Evolutionary conservation across 2,888 invertebrate species (phyloP).

Genomic region (Baronia brevicornis): DNA sequence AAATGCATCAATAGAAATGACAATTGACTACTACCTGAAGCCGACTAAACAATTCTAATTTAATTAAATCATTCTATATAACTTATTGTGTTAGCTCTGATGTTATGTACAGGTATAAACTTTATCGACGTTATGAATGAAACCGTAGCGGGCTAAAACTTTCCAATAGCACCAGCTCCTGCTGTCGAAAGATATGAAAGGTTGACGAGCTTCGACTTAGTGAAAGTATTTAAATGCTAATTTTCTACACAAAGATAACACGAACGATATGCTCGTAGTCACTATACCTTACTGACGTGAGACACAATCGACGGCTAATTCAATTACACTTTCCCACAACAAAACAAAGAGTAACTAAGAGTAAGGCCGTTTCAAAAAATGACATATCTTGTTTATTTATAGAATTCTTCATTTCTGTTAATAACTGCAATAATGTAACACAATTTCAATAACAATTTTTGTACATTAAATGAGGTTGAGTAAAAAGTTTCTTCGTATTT

Average conservation of each 20-base stretch:
- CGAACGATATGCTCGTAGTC: constrained; percentile 42
- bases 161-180: constrained; percentile 5
- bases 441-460: too few relatives aligned
- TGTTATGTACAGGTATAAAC: constrained; percentile 23
- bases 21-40: constrained; percentile 31
- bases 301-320: constrained; percentile 47
- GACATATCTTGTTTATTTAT: too few relatives aligned
- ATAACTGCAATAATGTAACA: too few relatives aligned
- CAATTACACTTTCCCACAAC: constrained; percentile 31
- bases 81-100: constrained; percentile 45
- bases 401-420: too few relatives aligned
- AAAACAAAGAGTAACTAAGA: too few relatives aligned
- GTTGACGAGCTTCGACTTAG: constrained; percentile 18
- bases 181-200: constrained; percentile 5
- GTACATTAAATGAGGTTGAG: too few relatives aligned
- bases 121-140: constrained; percentile 8
- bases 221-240: constrained; percentile 35
- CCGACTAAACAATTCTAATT: constrained; percentile 50
- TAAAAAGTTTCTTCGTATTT: too few relatives aligned
- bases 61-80: constrained; percentile 54
- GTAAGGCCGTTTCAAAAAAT: too few relatives aligned
- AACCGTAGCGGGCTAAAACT: constrained; percentile 4
- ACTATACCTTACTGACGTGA: constrained; percentile 46
- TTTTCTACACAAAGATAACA: constrained; percentile 44
- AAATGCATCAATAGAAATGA: constrained; percentile 20